Evolutionary conservation across 2,888 invertebrate genomes (phyloP).

Genomic region (Orthosia incerta): DNA sequence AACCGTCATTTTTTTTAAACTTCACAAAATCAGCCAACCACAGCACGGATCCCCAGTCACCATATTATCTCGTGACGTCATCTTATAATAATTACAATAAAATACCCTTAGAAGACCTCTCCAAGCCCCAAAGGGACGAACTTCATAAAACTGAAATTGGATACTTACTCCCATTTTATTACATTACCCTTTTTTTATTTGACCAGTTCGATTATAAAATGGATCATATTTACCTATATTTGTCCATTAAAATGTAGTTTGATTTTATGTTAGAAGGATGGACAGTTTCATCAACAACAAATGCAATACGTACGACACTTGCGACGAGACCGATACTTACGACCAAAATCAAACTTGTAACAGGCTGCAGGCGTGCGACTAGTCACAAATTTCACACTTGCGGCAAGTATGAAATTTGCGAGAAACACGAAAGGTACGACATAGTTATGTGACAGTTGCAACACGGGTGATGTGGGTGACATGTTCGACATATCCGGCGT

Average conservation of each 20-base stretch:
- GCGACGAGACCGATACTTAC: background rate
- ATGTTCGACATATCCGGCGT: background rate
- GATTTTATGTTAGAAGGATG: background rate
- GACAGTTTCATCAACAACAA: background rate
- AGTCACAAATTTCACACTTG: background rate
- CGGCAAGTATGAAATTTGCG: background rate
- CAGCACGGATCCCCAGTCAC: background rate
- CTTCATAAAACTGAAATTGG: slow-evolving; percentile 50
- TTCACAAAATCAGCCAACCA: slow-evolving; percentile 23
- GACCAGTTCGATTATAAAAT: slow-evolving; percentile 46
- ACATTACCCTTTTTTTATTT: slow-evolving; percentile 50
- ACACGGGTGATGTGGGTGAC: background rate
- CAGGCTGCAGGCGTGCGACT: background rate
- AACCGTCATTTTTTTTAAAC: background rate
- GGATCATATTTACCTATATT: slow-evolving; percentile 29
- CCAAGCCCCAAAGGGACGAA: slow-evolving; percentile 2
- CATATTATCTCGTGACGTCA: slow-evolving; percentile 37
- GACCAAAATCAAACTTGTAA: background rate
- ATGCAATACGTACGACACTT: background rate
- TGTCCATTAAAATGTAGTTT: slow-evolving; percentile 6
- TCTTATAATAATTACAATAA: slow-evolving; percentile 34
- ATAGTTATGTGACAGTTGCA: no score
- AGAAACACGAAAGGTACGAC: background rate
- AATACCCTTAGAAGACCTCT: slow-evolving; percentile 15
- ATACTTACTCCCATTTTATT: slow-evolving; percentile 52